Percentiles rank a stretch among this genome's conserved stretches.
phyloP scores from a whole-genome alignment of 1,140 invertebrate species.

The Caenorhabditis tropicalis region DNA sequence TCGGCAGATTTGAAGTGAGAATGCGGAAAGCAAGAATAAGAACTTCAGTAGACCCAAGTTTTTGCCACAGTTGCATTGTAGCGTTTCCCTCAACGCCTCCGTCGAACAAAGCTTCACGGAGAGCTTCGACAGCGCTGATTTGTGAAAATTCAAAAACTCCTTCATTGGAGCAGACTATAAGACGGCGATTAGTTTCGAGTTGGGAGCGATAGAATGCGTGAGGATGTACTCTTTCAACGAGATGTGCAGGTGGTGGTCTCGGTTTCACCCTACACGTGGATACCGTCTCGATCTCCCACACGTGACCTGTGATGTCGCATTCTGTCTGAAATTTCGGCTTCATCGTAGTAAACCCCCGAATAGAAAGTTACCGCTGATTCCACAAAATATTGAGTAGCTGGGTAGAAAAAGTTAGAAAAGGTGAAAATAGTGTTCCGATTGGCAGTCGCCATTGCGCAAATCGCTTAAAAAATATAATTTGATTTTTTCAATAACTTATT shows the following conservation, averaged over 20 bases:
- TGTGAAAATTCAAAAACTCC: conserved; percentile 62
- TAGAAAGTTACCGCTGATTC: background rate
- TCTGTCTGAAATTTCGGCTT: conserved; percentile 21
- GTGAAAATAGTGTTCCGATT: conserved; percentile 31
- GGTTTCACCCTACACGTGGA: background rate
- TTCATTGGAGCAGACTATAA: conserved; percentile 61
- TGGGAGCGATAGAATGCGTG: conserved; percentile 56
- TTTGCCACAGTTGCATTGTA: conserved; percentile 11
- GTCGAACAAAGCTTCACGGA: conserved; percentile 49
- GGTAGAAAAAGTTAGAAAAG: conserved; percentile 46
- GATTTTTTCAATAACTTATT: background rate
- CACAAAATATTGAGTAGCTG: background rate
- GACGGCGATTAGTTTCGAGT: conserved; percentile 26
- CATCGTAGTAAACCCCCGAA: background rate
- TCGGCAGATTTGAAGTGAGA: background rate
- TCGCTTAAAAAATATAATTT: conserved; percentile 11
- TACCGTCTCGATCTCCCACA: conserved; percentile 41
- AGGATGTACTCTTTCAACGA: conserved; percentile 57
- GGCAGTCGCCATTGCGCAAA: conserved; percentile 19
- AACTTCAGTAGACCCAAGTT: conserved; percentile 35
- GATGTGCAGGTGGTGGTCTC: background rate
- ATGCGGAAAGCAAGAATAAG: conserved; percentile 38
- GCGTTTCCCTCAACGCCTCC: conserved; percentile 43
- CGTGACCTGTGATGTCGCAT: conserved; percentile 36
- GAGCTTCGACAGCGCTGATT: conserved; percentile 57